Conservation (phyloP, 2,888 invertebrate species). For the Diplolepis rosae region DNA sequence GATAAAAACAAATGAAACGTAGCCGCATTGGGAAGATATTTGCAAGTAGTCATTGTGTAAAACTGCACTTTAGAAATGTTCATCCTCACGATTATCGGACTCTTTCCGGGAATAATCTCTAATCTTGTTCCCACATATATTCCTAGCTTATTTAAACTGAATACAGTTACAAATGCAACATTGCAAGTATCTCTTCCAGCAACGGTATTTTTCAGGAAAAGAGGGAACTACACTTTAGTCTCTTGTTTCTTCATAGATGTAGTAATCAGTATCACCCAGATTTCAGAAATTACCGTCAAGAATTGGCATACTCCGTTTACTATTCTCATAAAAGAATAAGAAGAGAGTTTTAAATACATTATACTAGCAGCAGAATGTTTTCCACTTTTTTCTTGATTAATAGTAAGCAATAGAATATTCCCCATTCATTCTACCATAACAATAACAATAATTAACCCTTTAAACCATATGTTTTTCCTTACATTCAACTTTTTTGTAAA, state of each 20-base stretch:
- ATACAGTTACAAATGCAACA: not conserved
- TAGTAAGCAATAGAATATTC: too few relatives aligned
- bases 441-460: too few relatives aligned
- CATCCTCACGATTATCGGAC: not conserved
- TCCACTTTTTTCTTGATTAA: too few relatives aligned
- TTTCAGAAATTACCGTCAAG: not conserved
- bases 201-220: not conserved
- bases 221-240: not conserved
- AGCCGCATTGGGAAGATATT: not conserved
- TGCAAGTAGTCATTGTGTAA: not conserved
- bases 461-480: too few relatives aligned
- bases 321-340: too few relatives aligned
- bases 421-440: too few relatives aligned
- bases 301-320: too few relatives aligned
- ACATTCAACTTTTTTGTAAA: too few relatives aligned
- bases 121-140: not conserved
- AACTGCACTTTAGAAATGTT: not conserved
- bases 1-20: not conserved
- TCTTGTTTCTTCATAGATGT: not conserved
- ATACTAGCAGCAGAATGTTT: too few relatives aligned
- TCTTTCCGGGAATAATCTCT: not conserved
- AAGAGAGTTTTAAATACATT: too few relatives aligned
- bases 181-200: not conserved
- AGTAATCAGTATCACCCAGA: not conserved
- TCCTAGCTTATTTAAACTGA: not conserved